A percentile compares a stretch with the other conserved stretches of the same genome.
These are phyloP conservation scores for Sebastes fasciatus DNA, from an alignment of 2,113 vertebrate genomes.

Conservation along the genomic window DNA sequence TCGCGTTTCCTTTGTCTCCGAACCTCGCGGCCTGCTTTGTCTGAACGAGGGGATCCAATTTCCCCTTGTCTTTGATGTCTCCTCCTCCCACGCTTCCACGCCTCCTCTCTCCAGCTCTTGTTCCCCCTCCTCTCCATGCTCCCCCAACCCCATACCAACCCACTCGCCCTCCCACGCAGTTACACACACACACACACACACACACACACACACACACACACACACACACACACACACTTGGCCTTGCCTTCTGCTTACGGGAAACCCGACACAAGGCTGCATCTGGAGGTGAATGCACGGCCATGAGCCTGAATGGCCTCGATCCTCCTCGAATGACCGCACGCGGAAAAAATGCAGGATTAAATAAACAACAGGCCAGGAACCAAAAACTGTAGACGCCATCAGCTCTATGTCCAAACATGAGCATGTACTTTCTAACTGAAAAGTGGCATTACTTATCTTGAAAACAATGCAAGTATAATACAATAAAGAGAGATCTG, in stretches of 20 bases:
- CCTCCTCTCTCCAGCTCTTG: conserved; percentile 32
- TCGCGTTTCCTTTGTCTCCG: conserved; percentile 77
- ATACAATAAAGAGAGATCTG: not conserved
- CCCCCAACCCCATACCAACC: not conserved
- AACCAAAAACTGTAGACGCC: not conserved
- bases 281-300: conserved; percentile 51
- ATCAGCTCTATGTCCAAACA: not conserved
- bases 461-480: not conserved
- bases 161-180: conserved; percentile 36
- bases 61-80: conserved; percentile 78
- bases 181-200: conserved; percentile 7
- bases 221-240: not conserved
- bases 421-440: too few species aligned
- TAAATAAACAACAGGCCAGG: not conserved
- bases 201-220: conserved; percentile 22
- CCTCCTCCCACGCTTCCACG: conserved; percentile 70
- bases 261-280: conserved; percentile 68
- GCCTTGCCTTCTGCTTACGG: conserved; percentile 31
- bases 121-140: conserved; percentile 6
- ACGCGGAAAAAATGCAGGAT: conserved; percentile 46
- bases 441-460: not conserved
- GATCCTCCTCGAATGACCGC: conserved; percentile 40
- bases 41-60: conserved; percentile 72
- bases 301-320: conserved; percentile 21
- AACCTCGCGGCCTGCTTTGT: conserved; percentile 69